phyloP scores from a whole-genome alignment of 2,113 vertebrate genomes.

The Amazona guildingii region DNA sequence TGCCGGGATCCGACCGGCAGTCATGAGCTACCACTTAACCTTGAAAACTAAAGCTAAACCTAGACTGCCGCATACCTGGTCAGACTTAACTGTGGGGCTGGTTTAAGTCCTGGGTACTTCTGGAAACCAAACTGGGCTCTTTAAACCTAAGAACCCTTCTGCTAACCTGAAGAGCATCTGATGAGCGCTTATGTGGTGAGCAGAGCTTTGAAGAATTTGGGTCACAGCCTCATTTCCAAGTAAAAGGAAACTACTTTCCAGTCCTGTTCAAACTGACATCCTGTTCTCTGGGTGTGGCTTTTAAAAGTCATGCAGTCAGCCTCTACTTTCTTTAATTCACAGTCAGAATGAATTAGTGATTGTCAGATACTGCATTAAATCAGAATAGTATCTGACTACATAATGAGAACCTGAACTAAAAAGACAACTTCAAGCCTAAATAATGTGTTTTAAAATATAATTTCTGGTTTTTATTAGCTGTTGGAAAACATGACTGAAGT shows the following conservation, averaged over 20 bases:
- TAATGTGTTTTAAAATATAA: neutral
- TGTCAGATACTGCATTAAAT: neutral
- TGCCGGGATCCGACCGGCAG: neutral
- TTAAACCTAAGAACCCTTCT: neutral
- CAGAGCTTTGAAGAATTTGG: neutral
- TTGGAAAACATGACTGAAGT: constrained; percentile 98
- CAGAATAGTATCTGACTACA: neutral
- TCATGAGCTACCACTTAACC: neutral
- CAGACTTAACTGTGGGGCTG: neutral
- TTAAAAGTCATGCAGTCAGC: neutral
- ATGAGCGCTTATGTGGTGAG: neutral
- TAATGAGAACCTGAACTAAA: neutral
- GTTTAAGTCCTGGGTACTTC: neutral
- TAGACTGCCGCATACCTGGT: neutral
- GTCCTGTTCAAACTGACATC: neutral
- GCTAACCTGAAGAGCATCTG: neutral
- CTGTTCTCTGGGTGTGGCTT: neutral
- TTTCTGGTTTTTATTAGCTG: constrained; percentile 75
- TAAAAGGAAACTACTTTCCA: neutral
- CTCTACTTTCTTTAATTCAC: neutral
- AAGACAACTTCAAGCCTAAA: neutral
- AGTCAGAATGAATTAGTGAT: neutral
- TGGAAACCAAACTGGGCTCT: neutral
- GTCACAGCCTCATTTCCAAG: neutral
- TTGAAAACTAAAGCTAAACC: neutral